Conservation (phyloP, 2,888 invertebrate genomes). For the Lochmaea crataegi region DNA sequence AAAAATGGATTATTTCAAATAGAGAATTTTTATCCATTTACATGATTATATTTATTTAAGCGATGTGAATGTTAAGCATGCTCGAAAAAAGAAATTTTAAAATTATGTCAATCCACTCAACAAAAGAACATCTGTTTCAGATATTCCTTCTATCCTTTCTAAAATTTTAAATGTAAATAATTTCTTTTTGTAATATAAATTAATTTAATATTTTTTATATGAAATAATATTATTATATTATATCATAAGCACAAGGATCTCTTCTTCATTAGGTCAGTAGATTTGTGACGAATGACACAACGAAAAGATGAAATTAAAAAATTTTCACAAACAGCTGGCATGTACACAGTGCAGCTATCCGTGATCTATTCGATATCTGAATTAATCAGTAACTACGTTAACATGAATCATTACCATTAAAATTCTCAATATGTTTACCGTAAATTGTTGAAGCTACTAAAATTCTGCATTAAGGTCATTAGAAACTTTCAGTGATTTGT, state of each 20-base stretch:
- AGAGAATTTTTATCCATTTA: too few relatives aligned
- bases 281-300: background rate
- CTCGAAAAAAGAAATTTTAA: too few relatives aligned
- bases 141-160: too few relatives aligned
- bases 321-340: background rate
- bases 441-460: background rate
- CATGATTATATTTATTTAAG: too few relatives aligned
- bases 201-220: background rate
- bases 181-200: too few relatives aligned
- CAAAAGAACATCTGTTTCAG: too few relatives aligned
- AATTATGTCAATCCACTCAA: too few relatives aligned
- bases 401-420: background rate
- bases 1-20: too few relatives aligned
- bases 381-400: background rate
- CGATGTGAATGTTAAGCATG: too few relatives aligned
- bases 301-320: background rate
- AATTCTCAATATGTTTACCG: background rate
- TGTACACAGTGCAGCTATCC: background rate
- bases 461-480: slow-evolving; percentile 5
- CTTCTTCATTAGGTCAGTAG: background rate
- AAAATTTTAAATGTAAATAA: too few relatives aligned
- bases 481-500: slow-evolving; percentile 1
- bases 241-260: background rate
- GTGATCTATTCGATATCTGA: background rate
- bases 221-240: background rate